A percentile compares a stretch with the other conserved stretches of the same genome.
phyloP scores from a whole-genome alignment of 92 coral and sea anemone genomes.

The Umimayanthus chanpuru region DNA sequence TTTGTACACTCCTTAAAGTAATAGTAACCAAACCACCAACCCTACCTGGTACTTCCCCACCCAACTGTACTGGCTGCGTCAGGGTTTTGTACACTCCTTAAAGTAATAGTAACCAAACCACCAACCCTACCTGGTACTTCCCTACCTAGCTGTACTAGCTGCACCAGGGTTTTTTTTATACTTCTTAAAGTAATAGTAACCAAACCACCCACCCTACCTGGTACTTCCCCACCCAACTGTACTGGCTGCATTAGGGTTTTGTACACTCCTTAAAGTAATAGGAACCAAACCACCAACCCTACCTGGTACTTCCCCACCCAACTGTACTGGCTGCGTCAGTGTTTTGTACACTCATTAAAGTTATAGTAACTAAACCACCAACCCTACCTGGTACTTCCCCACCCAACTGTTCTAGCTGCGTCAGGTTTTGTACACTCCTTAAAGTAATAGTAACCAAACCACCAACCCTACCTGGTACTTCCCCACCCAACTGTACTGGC shows the following conservation, averaged over 20 bases:
- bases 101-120: too few species aligned
- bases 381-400: background rate
- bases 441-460: constrained; percentile 36
- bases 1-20: too few species aligned
- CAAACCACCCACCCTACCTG: constrained; percentile 9
- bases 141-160: background rate
- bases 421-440: background rate
- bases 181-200: constrained; percentile 22
- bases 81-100: too few species aligned
- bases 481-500: constrained; percentile 20
- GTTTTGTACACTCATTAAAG: background rate
- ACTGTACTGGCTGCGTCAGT: background rate
- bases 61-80: too few species aligned
- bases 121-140: background rate
- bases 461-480: constrained; percentile 27
- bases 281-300: too few species aligned
- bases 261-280: too few species aligned
- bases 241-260: too few species aligned
- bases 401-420: background rate
- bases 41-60: too few species aligned
- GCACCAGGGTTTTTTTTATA: too few species aligned
- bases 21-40: too few species aligned
- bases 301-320: too few species aligned
- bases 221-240: too few species aligned
- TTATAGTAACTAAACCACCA: constrained; percentile 35